Evolutionary conservation across 2,888 invertebrate genomes (phyloP).

Genomic region (Gerris lacustris): DNA sequence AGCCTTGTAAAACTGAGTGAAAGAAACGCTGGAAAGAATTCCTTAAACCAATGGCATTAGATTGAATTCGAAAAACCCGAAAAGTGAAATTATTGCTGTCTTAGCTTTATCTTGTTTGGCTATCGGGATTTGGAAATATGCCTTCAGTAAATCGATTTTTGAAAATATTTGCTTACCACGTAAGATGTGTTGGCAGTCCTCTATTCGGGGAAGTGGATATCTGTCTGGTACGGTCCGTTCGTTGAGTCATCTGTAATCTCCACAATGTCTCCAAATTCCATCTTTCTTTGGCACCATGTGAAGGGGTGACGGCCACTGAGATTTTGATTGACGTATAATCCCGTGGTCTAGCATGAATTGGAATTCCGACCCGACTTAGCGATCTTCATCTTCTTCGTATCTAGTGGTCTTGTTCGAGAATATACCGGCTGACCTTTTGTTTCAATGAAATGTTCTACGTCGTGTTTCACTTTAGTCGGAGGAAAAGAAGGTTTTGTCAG

Average conservation of each 20-base stretch:
- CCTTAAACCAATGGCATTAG: background rate
- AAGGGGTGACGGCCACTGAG: slow-evolving; percentile 33
- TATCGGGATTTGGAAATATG: slow-evolving; percentile 17
- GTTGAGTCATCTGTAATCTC: slow-evolving; percentile 36
- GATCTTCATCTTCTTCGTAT: background rate
- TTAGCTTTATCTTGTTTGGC: slow-evolving; percentile 12
- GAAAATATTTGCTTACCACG: slow-evolving; percentile 18
- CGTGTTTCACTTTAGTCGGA: background rate
- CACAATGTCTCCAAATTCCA: slow-evolving; percentile 33
- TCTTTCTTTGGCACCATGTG: slow-evolving; percentile 31
- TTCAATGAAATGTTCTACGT: background rate
- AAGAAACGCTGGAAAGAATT: background rate
- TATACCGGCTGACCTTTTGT: background rate
- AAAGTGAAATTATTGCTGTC: slow-evolving; percentile 15
- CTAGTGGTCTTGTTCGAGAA: background rate
- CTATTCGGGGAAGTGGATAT: slow-evolving; percentile 19
- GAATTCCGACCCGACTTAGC: background rate
- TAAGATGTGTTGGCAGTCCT: background rate
- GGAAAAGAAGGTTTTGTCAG: background rate
- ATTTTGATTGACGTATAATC: slow-evolving; percentile 16
- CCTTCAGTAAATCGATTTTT: slow-evolving; percentile 19
- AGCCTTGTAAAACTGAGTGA: background rate
- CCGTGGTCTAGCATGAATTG: background rate
- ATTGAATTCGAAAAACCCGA: slow-evolving; percentile 4
- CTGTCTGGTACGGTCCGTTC: slow-evolving; percentile 33